Evolutionary conservation across 2,113 vertebrate genomes (phyloP).

Genomic region (Geococcyx californianus): DNA sequence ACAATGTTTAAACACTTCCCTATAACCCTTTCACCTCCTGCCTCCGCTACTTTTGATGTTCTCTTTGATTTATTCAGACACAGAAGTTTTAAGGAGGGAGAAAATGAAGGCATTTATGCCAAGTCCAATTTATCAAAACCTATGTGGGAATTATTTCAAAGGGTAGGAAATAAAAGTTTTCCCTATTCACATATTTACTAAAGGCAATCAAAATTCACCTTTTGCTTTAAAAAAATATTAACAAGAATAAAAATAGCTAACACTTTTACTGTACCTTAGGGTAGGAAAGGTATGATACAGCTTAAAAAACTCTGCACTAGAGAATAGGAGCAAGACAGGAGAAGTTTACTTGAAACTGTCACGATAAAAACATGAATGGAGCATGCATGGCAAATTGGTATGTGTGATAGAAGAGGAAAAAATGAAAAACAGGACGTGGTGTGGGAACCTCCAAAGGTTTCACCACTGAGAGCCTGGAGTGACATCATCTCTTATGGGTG

Average conservation of each 20-base stretch:
- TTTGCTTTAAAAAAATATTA: not conserved
- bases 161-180: not conserved
- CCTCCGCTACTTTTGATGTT: conserved; percentile 2
- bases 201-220: not conserved
- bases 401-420: not conserved
- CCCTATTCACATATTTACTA: not conserved
- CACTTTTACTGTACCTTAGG: not conserved
- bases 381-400: not conserved
- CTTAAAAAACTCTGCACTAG: not conserved
- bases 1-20: not conserved
- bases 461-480: not conserved
- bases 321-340: not conserved
- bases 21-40: not conserved
- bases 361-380: not conserved
- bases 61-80: conserved; percentile 32
- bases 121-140: not conserved
- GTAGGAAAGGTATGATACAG: not conserved
- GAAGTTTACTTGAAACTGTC: not conserved
- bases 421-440: not conserved
- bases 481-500: not conserved
- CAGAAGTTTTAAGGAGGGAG: not conserved
- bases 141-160: not conserved
- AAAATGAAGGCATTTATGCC: conserved; percentile 25
- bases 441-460: conserved; percentile 12
- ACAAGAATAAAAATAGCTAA: not conserved